Evolutionary conservation across 2,113 vertebrate species (phyloP), one percentile per base, ranked within the genome.

Genomic region (Ellobius talpinus): DNA sequence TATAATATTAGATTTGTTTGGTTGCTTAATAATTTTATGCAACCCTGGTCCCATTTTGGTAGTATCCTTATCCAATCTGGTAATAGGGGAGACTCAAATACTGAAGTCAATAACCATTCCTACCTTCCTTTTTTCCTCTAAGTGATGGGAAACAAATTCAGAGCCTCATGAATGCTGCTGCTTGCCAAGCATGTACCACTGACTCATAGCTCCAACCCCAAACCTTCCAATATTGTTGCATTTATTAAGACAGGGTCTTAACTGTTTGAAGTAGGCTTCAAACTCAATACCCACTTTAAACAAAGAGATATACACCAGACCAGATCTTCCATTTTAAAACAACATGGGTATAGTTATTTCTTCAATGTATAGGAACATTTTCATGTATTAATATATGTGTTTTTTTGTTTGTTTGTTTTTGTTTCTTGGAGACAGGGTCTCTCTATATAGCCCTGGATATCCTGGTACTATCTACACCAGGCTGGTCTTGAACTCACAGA

Each of bases 1-100:
- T 42, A 3, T 65, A 88, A 42, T 87, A 90, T 73, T 90, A 73
- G 55, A 74, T 91, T 17, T 89, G 42, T 23, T 26, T 84, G 61
- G n/a, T 66, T 84, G 70, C 55, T 66, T 31, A 63, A 2, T 82
- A 82, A 84, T 24, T 26, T 29, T 11, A 91, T 13, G 19, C 26
- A 66, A 58, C 19, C 58, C 19, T 58, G 58, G 58, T 26, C 33
- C 36, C 36, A n/a, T 7, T 73, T 45, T 58, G 52, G 36, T 26
- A 39, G 52, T 14, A 58, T 82, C 36, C 55, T 84, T 84, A 84
- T 16, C n/a, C 55, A 73, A 58, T 91, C 79, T 93, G 72, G 5
- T 85, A 94, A 82, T 12, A 93, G 4, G n/a, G 24, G 55, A 93
- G 31, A 68, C 6, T 94, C 42, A 96, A 89, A 86, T 45, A 93